Evolutionary conservation across 2,797 vertebrate species (phyloP).

Genomic region (Dallia pectoralis): DNA sequence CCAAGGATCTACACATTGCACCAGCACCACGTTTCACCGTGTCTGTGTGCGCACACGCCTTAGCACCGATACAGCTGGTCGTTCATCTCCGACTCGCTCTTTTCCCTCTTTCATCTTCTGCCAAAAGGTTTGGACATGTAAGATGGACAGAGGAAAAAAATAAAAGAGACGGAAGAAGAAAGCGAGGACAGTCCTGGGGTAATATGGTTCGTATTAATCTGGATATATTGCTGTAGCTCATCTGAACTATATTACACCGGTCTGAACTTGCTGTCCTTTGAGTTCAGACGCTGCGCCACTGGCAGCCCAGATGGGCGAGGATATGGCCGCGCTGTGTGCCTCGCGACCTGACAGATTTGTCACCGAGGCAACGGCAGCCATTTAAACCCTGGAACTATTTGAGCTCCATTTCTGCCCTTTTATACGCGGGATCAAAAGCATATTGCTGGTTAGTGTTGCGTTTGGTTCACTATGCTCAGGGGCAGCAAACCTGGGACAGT

Average conservation of each 20-base stretch:
- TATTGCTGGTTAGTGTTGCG: slow-evolving; percentile 64
- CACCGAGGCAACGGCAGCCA: slow-evolving; percentile 60
- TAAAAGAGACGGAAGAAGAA: slow-evolving; percentile 47
- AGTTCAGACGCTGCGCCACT: slow-evolving; percentile 67
- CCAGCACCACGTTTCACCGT: slow-evolving; percentile 21
- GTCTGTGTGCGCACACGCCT: slow-evolving; percentile 33
- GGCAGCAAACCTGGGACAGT: slow-evolving; percentile 46
- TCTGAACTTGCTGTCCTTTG: slow-evolving; percentile 75
- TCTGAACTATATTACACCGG: slow-evolving; percentile 78
- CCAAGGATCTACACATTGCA: slow-evolving; percentile 23
- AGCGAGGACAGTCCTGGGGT: slow-evolving; percentile 66
- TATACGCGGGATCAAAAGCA: slow-evolving; percentile 62
- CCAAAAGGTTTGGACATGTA: slow-evolving; percentile 75
- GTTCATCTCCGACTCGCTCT: slow-evolving; percentile 33
- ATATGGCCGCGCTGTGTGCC: slow-evolving; percentile 39
- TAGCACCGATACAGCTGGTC: slow-evolving; percentile 47
- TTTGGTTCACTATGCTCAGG: slow-evolving; percentile 47
- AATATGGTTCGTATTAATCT: slow-evolving; percentile 81
- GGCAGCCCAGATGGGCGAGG: slow-evolving; percentile 72
- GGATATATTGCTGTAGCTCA: slow-evolving; percentile 80
- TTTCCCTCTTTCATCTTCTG: slow-evolving; percentile 63
- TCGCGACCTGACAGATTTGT: slow-evolving; percentile 60
- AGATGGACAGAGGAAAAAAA: slow-evolving; percentile 53
- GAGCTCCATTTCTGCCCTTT: slow-evolving; percentile 51
- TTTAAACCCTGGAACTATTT: slow-evolving; percentile 50